A percentile compares a stretch with the other conserved stretches of the same genome.
These are phyloP conservation scores for Eristalis intricaria DNA, from an alignment of 2,888 invertebrate genomes.

Conservation along the genomic window DNA sequence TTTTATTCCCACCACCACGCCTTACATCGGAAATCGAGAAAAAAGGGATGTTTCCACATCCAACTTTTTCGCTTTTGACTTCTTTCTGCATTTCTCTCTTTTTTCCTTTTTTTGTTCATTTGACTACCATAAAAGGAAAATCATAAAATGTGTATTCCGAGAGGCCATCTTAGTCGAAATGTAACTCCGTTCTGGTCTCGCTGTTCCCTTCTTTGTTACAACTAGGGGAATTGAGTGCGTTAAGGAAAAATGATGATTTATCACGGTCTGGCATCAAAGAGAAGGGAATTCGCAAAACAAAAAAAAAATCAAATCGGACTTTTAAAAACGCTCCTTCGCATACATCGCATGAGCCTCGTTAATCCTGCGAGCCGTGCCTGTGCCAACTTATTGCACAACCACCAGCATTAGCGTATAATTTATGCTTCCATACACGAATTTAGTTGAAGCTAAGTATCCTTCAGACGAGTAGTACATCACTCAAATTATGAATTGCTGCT, in stretches of 20 bases:
- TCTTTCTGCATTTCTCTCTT: neutral
- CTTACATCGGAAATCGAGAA: neutral
- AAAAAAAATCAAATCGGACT: too few relatives aligned
- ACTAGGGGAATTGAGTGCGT: neutral
- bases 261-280: conserved; percentile 19
- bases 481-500: conserved; percentile 30
- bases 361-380: conserved; percentile 20
- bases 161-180: conserved; percentile 38
- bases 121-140: conserved; percentile 32
- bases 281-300: neutral
- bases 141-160: conserved; percentile 43
- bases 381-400: neutral
- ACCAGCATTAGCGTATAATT: conserved; percentile 25
- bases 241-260: conserved; percentile 45
- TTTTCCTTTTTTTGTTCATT: conserved; percentile 19
- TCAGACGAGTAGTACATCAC: conserved; percentile 16
- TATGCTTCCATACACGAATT: conserved; percentile 43
- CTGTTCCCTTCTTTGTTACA: conserved; percentile 1
- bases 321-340: neutral
- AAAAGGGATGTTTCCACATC: conserved; percentile 26
- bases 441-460: conserved; percentile 30
- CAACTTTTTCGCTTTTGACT: conserved; percentile 44
- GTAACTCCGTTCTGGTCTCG: conserved; percentile 12
- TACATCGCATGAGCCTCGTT: conserved; percentile 44
- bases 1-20: neutral